These are phyloP conservation scores for Resseliella maxima DNA, from an alignment of 2,888 invertebrate species.

Conservation along the genomic window DNA sequence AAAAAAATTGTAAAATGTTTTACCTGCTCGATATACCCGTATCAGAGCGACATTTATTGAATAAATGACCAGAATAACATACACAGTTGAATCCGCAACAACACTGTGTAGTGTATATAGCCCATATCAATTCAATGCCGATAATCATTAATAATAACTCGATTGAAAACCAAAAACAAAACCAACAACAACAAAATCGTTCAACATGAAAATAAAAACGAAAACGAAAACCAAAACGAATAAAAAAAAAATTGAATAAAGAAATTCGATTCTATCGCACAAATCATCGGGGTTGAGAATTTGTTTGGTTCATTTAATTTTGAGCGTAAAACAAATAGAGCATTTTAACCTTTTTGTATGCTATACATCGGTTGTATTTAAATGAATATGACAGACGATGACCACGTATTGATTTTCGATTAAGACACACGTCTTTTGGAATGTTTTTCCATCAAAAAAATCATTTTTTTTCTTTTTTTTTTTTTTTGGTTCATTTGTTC, in stretches of 20 bases:
- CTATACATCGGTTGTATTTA: neutral
- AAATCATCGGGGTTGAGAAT: slow-evolving; percentile 43
- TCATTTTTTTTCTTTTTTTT: neutral
- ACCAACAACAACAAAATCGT: no score
- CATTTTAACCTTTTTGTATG: neutral
- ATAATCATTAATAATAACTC: slow-evolving; percentile 43
- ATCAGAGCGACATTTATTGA: neutral
- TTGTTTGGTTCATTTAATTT: neutral
- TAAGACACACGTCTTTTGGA: slow-evolving; percentile 29
- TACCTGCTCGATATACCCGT: slow-evolving; percentile 32
- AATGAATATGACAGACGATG: slow-evolving; percentile 26
- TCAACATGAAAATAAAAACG: no score
- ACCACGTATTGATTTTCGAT: slow-evolving; percentile 40
- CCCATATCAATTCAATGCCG: slow-evolving; percentile 33
- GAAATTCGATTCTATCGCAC: no score
- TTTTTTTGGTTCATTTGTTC: neutral
- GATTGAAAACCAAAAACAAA: slow-evolving; percentile 23
- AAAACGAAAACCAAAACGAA: neutral
- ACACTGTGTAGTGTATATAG: no score
- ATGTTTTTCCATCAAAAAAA: slow-evolving; percentile 9
- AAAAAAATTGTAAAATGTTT: neutral
- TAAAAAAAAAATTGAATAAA: neutral
- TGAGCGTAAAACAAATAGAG: slow-evolving; percentile 33
- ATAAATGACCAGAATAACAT: neutral
- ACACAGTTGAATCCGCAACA: neutral